Percentiles rank a stretch among this genome's conserved stretches.
phyloP scores from a whole-genome alignment of 2,888 invertebrate genomes.

The Eristalis pertinax region DNA sequence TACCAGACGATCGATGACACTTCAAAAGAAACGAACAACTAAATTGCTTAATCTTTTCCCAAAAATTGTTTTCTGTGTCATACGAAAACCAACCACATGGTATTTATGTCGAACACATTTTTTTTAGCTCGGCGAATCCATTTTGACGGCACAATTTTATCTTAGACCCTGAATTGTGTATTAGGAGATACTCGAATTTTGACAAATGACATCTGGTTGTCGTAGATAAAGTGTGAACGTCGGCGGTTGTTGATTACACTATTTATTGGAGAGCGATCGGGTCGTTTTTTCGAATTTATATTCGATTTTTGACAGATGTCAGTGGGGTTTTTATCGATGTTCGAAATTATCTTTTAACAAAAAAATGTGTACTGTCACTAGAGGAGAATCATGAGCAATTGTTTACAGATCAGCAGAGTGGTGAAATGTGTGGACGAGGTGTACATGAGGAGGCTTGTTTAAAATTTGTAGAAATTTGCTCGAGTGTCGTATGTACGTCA shows the following conservation, averaged over 20 bases:
- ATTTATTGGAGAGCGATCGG: not conserved
- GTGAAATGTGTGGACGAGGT: no score
- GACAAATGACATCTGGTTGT: slow-evolving; percentile 24
- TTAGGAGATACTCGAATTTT: not conserved
- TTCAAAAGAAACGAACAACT: not conserved
- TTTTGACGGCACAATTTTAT: not conserved
- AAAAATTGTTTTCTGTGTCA: not conserved
- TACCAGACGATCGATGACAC: slow-evolving; percentile 17
- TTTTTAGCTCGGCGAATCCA: not conserved
- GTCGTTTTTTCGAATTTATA: not conserved
- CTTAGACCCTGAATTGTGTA: not conserved
- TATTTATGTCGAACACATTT: not conserved
- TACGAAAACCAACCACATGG: not conserved
- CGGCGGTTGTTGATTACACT: not conserved
- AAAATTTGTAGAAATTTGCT: no score
- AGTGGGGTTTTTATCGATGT: not conserved
- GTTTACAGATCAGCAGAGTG: no score
- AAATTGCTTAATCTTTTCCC: not conserved
- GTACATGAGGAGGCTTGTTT: no score
- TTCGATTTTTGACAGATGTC: not conserved
- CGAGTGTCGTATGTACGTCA: no score
- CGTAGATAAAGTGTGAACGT: not conserved
- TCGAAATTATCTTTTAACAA: not conserved
- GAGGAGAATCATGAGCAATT: not conserved
- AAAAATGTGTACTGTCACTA: not conserved